phyloP scores from a whole-genome alignment of 2,113 vertebrate genomes.

The Romanogobio albipinnatus region DNA sequence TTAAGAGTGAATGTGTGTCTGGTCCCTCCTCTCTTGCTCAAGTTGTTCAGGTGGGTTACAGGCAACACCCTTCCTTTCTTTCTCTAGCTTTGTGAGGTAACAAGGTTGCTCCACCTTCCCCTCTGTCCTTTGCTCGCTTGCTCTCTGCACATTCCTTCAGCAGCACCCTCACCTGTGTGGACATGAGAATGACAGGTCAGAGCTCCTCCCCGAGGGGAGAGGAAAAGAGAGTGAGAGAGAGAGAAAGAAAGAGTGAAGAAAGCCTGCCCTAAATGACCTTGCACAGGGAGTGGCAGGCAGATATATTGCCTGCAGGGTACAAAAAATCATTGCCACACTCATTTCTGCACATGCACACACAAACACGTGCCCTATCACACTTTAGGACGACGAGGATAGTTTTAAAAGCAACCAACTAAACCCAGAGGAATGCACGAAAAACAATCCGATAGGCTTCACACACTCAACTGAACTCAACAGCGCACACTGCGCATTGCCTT shows the following conservation, averaged over 20 bases:
- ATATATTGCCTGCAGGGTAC: constrained; percentile 55
- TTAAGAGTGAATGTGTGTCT: constrained; percentile 44
- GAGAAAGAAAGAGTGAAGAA: constrained; percentile 11
- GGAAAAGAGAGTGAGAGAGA: not conserved
- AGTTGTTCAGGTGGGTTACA: constrained; percentile 65
- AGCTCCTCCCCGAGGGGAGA: not conserved
- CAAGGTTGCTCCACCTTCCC: constrained; percentile 41
- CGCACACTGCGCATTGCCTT: not conserved
- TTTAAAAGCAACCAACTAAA: not conserved
- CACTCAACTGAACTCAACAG: not conserved
- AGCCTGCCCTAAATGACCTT: constrained; percentile 23
- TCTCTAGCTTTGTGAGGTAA: constrained; percentile 57
- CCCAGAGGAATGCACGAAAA: not conserved
- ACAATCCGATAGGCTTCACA: not conserved
- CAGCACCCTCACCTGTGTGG: constrained; percentile 32
- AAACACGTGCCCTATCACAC: not conserved
- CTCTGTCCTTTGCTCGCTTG: not conserved
- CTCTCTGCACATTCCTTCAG: constrained; percentile 4
- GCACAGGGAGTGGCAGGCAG: constrained; percentile 42
- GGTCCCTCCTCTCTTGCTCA: constrained; percentile 68
- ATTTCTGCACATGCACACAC: not conserved
- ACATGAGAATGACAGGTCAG: constrained; percentile 21
- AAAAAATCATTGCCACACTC: constrained; percentile 42
- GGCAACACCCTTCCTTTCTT: constrained; percentile 66
- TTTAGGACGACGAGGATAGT: not conserved